Evolutionary conservation across 2,888 invertebrate genomes (phyloP), one percentile per base, ranked within the genome.

Genomic region (Melitaea athalia): DNA sequence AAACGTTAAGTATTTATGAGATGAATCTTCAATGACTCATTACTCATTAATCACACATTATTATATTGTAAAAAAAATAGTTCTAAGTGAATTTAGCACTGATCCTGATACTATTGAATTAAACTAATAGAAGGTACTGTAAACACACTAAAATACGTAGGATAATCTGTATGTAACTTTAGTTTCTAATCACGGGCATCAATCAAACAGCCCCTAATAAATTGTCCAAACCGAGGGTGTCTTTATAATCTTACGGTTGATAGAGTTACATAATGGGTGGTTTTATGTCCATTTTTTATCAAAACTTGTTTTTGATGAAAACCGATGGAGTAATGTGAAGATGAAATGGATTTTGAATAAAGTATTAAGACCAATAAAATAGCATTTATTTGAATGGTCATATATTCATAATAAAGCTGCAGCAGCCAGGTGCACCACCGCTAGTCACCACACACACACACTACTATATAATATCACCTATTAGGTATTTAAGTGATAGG

Each of bases 201-300:
- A 84, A 88, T 89, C 90, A 88, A 84, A 78, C 68, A 67, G 75
- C 76, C 79, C 83, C 78, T 89, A 88, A 89, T 89, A 84, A 89
- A 87, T 87, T 78, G 81, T 80, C 77, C 78, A 79, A 85, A 69
- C 78, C 82, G 80, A 85, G 86, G 87, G 86, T 84, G 82, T 82
- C 82, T 86, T 84, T 85, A 79, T 80, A 63, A 71, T 67, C 70
- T 70, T 47, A 68, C 76, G 77, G 74, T 72, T 77, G 86, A 85
- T 87, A 84, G 81, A 79, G 79, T 82, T 83, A 84, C 84, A 85
- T 82, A 83, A 83, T 81, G 78, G 80, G 78, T 76, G 77, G 79
- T 81, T 77, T 74, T 67, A 74, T 72, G 74, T 78, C 68, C 61
- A 68, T 79, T 81, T 81, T 81, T 82, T 82, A 73, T 43, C 43